Percentiles rank a stretch among this genome's conserved stretches.
Evolutionary conservation across 64 coral and sea anemone species (phyloP).

Genomic region (Orbicella faveolata): DNA sequence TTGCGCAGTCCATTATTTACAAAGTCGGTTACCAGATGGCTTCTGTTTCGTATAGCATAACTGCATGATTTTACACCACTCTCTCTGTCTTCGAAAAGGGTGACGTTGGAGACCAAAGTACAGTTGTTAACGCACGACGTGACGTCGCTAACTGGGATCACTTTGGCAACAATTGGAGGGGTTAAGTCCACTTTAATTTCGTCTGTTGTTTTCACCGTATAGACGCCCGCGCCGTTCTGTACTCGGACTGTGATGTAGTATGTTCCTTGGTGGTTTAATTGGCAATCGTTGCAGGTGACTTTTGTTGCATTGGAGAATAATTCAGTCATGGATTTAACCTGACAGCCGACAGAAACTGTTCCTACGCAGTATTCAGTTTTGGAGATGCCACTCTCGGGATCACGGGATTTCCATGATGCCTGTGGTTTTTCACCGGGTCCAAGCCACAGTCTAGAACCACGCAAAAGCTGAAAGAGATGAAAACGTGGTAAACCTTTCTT

Average conservation of each 20-base stretch:
- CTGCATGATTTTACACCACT: constrained; percentile 73
- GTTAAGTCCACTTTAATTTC: constrained; percentile 65
- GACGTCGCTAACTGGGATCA: constrained; percentile 10
- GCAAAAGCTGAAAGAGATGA: constrained; percentile 1
- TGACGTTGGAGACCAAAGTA: constrained; percentile 43
- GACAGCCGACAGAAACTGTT: constrained; percentile 68
- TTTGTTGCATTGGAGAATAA: constrained; percentile 33
- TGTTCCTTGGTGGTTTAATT: constrained; percentile 45
- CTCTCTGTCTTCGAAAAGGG: constrained; percentile 69
- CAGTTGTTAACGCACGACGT: constrained; percentile 70
- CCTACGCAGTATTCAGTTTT: constrained; percentile 91
- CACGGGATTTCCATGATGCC: constrained; percentile 66
- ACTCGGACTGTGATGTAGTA: constrained; percentile 82
- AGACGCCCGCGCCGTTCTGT: constrained; percentile 76
- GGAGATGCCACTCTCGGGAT: constrained; percentile 68
- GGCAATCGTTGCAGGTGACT: constrained; percentile 78
- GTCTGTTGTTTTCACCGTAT: constrained; percentile 59
- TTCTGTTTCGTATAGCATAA: constrained; percentile 47
- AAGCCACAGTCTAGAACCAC: constrained; percentile 41
- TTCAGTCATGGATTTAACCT: constrained; percentile 71
- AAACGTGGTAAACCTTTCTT: neutral
- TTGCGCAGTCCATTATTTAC: constrained; percentile 27
- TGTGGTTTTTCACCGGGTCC: constrained; percentile 29
- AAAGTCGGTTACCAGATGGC: neutral
- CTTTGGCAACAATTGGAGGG: constrained; percentile 48